Conservation (phyloP, 2,888 invertebrate genomes). For the Drosophila falleni region DNA sequence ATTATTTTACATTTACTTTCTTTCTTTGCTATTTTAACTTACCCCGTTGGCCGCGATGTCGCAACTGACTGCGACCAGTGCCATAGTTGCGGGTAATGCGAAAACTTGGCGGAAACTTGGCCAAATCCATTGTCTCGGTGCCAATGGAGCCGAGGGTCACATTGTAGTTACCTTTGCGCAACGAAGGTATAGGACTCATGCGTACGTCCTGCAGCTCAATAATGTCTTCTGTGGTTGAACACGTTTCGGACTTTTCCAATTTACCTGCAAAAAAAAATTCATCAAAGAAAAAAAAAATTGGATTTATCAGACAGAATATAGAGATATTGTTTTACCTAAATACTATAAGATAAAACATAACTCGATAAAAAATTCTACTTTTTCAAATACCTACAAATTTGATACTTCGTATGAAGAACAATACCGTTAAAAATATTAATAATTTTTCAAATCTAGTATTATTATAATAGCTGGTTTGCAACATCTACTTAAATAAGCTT, state of each 20-base stretch:
- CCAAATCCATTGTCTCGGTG: slow-evolving; percentile 87
- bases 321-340: no score
- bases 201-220: slow-evolving; percentile 95
- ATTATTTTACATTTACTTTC: no score
- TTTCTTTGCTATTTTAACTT: slow-evolving; percentile 22
- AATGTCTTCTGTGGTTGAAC: slow-evolving; percentile 89
- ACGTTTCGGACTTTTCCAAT: slow-evolving; percentile 84
- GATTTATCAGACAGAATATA: neutral
- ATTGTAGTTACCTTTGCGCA: slow-evolving; percentile 89
- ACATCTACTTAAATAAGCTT: no score
- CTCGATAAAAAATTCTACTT: no score
- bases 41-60: slow-evolving; percentile 87
- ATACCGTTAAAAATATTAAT: no score
- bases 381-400: no score
- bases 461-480: no score
- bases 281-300: neutral
- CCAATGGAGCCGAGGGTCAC: slow-evolving; percentile 87
- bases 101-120: slow-evolving; percentile 91
- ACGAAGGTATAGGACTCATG: slow-evolving; percentile 93
- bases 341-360: no score
- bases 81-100: slow-evolving; percentile 89
- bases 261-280: slow-evolving; percentile 68
- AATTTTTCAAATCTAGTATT: no score
- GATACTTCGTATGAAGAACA: no score
- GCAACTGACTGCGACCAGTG: slow-evolving; percentile 87